These are phyloP conservation scores for Aphidius colemani DNA, from an alignment of 2,888 invertebrate genomes.

Conservation along the genomic window DNA sequence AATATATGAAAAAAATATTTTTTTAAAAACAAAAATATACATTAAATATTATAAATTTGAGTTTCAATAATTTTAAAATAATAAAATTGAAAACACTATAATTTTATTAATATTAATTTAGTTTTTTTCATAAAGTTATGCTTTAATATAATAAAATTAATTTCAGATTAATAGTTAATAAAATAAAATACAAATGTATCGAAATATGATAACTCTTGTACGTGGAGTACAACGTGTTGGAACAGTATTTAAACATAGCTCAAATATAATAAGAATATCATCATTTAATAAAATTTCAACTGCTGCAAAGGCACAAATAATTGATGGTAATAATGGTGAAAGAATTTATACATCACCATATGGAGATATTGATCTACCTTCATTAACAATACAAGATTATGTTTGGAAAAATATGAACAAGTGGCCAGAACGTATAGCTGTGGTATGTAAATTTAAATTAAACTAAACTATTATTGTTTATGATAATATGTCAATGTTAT, in stretches of 20 bases:
- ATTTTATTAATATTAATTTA: too few relatives aligned
- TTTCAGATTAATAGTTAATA: too few relatives aligned
- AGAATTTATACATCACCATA: conserved; percentile 43
- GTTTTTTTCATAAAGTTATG: too few relatives aligned
- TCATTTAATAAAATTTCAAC: conserved; percentile 35
- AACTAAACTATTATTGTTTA: neutral
- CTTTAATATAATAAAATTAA: too few relatives aligned
- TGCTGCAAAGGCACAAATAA: conserved; percentile 34
- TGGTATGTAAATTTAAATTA: conserved; percentile 37
- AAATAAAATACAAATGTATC: neutral
- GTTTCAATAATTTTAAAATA: too few relatives aligned
- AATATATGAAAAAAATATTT: too few relatives aligned
- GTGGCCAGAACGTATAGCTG: conserved; percentile 41
- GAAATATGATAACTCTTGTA: conserved; percentile 30
- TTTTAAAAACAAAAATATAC: too few relatives aligned
- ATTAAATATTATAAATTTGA: too few relatives aligned
- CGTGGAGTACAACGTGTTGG: conserved; percentile 30
- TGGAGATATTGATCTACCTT: conserved; percentile 35
- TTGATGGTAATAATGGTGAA: conserved; percentile 47
- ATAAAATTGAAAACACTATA: too few relatives aligned
- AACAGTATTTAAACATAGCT: conserved; percentile 25
- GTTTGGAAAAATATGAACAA: conserved; percentile 43
- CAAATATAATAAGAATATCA: conserved; percentile 23
- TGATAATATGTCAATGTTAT: neutral
- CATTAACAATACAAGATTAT: conserved; percentile 44